phyloP scores from a whole-genome alignment of 2,888 invertebrate genomes.

The Tethea ocularis region DNA sequence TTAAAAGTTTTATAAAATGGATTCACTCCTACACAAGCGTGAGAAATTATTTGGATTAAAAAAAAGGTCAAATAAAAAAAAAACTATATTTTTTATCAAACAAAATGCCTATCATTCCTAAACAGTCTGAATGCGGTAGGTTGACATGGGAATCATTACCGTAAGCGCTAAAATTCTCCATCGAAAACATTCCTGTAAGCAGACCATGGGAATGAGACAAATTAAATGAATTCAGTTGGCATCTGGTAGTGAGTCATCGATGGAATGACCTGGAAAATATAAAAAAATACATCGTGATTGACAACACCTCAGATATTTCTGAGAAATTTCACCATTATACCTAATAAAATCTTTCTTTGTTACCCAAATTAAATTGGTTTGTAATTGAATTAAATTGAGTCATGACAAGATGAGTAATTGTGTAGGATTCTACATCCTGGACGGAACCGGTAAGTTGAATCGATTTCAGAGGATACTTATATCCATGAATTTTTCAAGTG shows the following conservation, averaged over 20 bases:
- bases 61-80: constrained; percentile 1
- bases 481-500: not conserved
- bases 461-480: not conserved
- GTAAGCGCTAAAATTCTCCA: constrained; percentile 59
- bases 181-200: constrained; percentile 51
- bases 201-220: constrained; percentile 70
- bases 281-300: constrained; percentile 16
- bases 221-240: constrained; percentile 50
- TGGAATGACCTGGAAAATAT: not conserved
- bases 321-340: constrained; percentile 6
- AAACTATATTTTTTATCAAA: constrained; percentile 20
- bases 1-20: no score
- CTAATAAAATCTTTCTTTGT: no score
- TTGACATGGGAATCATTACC: constrained; percentile 52
- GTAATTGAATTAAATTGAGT: not conserved
- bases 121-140: constrained; percentile 51
- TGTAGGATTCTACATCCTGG: not conserved
- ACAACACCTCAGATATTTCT: constrained; percentile 15
- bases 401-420: not conserved
- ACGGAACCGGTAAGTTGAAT: not conserved
- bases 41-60: not conserved
- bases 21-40: no score
- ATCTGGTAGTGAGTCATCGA: constrained; percentile 8
- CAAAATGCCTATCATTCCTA: constrained; percentile 47
- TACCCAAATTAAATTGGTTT: not conserved